These are phyloP conservation scores for Lycocerus yunnanus DNA, from an alignment of 2,888 invertebrate species.

Conservation along the genomic window DNA sequence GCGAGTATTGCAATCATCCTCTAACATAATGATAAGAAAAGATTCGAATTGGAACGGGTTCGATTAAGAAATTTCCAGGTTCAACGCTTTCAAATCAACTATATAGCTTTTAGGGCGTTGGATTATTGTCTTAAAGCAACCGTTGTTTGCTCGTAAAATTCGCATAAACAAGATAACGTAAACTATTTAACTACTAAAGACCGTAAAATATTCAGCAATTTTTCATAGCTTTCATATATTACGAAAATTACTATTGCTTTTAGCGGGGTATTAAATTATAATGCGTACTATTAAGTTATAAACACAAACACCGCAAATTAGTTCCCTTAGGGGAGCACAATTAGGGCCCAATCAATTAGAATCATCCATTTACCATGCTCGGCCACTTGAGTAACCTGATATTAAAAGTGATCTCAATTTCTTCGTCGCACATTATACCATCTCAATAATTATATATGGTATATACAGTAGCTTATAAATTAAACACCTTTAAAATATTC, in stretches of 20 bases:
- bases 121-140: background rate
- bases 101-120: background rate
- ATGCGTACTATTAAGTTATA: slow-evolving; percentile 8
- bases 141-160: background rate
- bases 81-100: background rate
- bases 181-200: background rate
- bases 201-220: background rate
- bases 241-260: background rate
- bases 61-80: slow-evolving; percentile 21
- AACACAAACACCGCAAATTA: slow-evolving; percentile 2
- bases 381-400: slow-evolving; percentile 19
- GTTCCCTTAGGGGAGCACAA: slow-evolving; percentile 6
- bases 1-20: slow-evolving; percentile 19
- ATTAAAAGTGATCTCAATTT: slow-evolving; percentile 16
- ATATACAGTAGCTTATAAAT: slow-evolving; percentile 2
- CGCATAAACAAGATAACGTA: background rate
- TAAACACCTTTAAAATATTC: slow-evolving; percentile 6
- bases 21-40: slow-evolving; percentile 25
- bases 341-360: slow-evolving; percentile 18
- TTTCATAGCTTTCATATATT: background rate
- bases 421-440: slow-evolving; percentile 1
- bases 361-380: slow-evolving; percentile 10
- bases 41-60: slow-evolving; percentile 16
- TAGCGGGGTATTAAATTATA: slow-evolving; percentile 1
- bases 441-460: slow-evolving; percentile 12